These are phyloP conservation scores for Hedya salicella DNA, from an alignment of 2,888 invertebrate genomes.

Conservation along the genomic window DNA sequence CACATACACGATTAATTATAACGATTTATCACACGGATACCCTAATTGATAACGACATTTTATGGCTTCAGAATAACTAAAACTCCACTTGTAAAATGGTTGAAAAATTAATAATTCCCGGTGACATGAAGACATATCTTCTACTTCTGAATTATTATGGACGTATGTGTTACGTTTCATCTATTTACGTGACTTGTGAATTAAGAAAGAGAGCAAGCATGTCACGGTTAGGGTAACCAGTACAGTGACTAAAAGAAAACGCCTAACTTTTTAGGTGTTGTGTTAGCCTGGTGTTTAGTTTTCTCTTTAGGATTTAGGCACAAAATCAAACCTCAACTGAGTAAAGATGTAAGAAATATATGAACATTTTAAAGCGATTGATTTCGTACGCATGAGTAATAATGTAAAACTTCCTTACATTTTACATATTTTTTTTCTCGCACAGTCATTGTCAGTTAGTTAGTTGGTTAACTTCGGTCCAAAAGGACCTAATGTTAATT, in stretches of 20 bases:
- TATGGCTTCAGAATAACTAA: constrained; percentile 10
- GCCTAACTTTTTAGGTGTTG: neutral
- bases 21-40: constrained; percentile 2
- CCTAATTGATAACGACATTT: constrained; percentile 24
- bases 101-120: constrained; percentile 20
- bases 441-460: too few relatives aligned
- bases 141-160: constrained; percentile 37
- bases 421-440: too few relatives aligned
- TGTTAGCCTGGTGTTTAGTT: too few relatives aligned
- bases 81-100: neutral
- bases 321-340: too few relatives aligned
- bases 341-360: too few relatives aligned
- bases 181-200: constrained; percentile 42
- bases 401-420: too few relatives aligned
- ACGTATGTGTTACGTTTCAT: constrained; percentile 38
- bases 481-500: too few relatives aligned
- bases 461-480: too few relatives aligned
- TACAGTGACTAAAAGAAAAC: neutral
- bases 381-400: too few relatives aligned
- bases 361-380: too few relatives aligned
- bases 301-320: too few relatives aligned
- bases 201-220: constrained; percentile 38
- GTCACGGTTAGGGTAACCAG: neutral
- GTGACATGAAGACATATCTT: constrained; percentile 25
- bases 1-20: neutral